Percentiles rank a stretch among this genome's conserved stretches.
These are phyloP conservation scores for Acanthurus lineatus DNA, from an alignment of 2,797 vertebrate species.

Conservation along the genomic window DNA sequence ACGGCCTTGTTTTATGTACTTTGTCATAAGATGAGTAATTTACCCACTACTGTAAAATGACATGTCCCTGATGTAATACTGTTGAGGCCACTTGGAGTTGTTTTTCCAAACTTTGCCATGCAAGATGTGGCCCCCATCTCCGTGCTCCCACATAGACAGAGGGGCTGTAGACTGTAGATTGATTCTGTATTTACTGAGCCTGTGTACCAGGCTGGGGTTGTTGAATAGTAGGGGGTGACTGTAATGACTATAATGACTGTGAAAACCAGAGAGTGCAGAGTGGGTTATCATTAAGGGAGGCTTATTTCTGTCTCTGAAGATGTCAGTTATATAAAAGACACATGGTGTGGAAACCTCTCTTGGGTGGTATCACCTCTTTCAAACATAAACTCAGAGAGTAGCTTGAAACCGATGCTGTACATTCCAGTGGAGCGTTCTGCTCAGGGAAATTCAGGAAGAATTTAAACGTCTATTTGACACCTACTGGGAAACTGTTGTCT, in stretches of 20 bases:
- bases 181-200: conserved; percentile 57
- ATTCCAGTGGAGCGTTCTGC: conserved; percentile 14
- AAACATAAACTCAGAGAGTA: conserved; percentile 43
- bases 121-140: conserved; percentile 5
- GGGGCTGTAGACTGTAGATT: conserved; percentile 12
- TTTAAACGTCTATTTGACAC: conserved; percentile 22
- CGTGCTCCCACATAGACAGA: conserved; percentile 17
- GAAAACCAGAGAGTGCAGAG: conserved; percentile 53
- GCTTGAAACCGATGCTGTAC: conserved; percentile 24
- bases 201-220: conserved; percentile 43
- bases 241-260: conserved; percentile 77
- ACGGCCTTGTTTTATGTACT: neutral
- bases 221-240: conserved; percentile 55
- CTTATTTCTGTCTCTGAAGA: conserved; percentile 59
- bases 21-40: conserved; percentile 11
- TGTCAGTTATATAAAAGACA: conserved; percentile 51
- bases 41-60: neutral
- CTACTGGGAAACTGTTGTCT: conserved; percentile 31
- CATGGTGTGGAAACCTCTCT: conserved; percentile 55
- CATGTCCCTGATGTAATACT: neutral
- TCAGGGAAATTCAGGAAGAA: conserved; percentile 14
- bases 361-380: conserved; percentile 71
- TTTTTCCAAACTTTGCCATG: neutral
- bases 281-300: conserved; percentile 66
- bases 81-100: conserved; percentile 13